Percentiles rank a stretch among this genome's conserved stretches.
These are phyloP conservation scores for Rhinoraja longicauda DNA, from an alignment of 2,797 vertebrate genomes.

Conservation along the genomic window DNA sequence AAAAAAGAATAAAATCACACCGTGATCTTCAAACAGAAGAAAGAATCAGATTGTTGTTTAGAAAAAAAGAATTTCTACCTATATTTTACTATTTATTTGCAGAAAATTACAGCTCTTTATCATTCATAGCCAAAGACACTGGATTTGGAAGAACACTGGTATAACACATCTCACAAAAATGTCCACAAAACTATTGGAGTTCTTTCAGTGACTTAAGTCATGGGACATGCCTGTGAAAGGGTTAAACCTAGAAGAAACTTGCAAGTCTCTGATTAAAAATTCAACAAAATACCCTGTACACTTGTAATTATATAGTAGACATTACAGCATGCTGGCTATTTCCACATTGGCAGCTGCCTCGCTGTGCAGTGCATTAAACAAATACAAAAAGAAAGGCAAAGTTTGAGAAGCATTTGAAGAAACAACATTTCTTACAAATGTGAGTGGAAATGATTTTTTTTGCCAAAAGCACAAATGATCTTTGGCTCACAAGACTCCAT, in stretches of 20 bases:
- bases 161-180: neutral
- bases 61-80: neutral
- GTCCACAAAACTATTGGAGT: neutral
- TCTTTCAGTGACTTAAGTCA: neutral
- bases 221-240: neutral
- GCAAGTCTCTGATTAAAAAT: neutral
- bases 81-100: neutral
- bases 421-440: slow-evolving; percentile 39
- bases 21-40: neutral
- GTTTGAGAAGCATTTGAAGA: slow-evolving; percentile 41
- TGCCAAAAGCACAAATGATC: slow-evolving; percentile 25
- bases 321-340: slow-evolving; percentile 17
- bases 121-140: neutral
- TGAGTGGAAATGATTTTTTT: slow-evolving; percentile 37
- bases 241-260: neutral
- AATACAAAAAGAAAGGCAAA: slow-evolving; percentile 39
- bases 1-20: neutral
- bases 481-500: slow-evolving; percentile 33
- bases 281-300: neutral
- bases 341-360: neutral
- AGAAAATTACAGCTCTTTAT: neutral
- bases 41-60: neutral
- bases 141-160: neutral
- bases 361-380: neutral
- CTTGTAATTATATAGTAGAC: neutral